Evolutionary conservation across 2,113 vertebrate species (phyloP), one percentile per base, ranked within the genome.

Genomic region (Hyaena hyaena): DNA sequence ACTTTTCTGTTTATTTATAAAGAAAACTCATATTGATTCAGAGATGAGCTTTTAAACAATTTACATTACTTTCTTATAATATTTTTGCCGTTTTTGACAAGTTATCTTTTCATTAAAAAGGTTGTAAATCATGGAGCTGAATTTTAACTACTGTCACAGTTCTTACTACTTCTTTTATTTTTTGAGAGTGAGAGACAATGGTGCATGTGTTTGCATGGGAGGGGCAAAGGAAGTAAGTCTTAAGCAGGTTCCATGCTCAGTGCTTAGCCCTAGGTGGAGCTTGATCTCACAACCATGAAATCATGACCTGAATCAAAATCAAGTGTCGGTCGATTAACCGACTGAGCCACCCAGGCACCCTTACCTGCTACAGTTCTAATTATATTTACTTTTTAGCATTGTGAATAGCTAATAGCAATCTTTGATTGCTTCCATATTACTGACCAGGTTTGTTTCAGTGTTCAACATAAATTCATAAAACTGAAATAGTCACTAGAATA

Each of bases 1-100:
- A 8, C 86, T 79, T 94, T 93, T 9, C 61, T 97, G 4, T 93
- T 82, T 90, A 39, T 65, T 76, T 79, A 53, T 68, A 89, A 96
- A 28, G 19, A 97, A 43, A 8, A 86, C 24, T 45, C 6, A 53
- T 33, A 63, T 28, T 58, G 15, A 85, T 85, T 0, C n/a, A 83
- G 15, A 92, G 16, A 86, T 79, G 9, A 82, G 26, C 6, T 88
- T 69, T 91, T 17, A 63, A 76, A 66, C 83, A 87, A n/a, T 8
- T 71, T 15, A n/a, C 81, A 53, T 86, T 85, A 33, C 31, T 76
- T 69, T 21, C 8, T 84, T 45, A 80, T 33, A 66, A 76, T n/a
- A 81, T n/a, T 87, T 33, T 77, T 10, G 61, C 81, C 80, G 50
- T 87, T 15, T 71, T 76, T 86, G 24, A 45, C 77, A 88, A 43